Conservation (phyloP, 2,888 invertebrate genomes). For the Dichetophora obliterata region DNA sequence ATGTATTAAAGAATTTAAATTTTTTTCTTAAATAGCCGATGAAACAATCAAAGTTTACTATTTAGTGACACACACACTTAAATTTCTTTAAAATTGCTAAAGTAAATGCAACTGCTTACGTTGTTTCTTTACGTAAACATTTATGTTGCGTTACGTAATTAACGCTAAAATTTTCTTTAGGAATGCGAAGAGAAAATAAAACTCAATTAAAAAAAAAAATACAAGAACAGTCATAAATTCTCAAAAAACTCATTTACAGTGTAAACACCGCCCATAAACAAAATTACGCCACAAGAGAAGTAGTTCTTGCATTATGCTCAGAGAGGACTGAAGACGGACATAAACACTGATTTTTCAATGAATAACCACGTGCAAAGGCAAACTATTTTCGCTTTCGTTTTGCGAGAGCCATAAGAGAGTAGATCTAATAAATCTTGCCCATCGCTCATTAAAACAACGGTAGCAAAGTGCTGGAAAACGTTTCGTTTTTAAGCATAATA, state of each 20-base stretch:
- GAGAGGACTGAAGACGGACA: neutral
- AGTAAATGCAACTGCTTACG: neutral
- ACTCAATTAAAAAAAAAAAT: too few relatives aligned
- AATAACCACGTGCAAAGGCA: slow-evolving; percentile 55
- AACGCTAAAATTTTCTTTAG: neutral
- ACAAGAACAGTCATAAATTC: slow-evolving; percentile 38
- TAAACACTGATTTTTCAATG: slow-evolving; percentile 29
- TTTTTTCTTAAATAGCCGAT: too few relatives aligned
- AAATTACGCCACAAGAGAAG: neutral
- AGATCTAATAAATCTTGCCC: neutral
- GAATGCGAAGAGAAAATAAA: neutral
- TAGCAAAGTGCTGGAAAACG: slow-evolving; percentile 12
- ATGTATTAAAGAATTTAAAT: too few relatives aligned
- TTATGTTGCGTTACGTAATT: neutral
- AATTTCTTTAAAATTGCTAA: neutral
- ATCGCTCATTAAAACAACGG: neutral
- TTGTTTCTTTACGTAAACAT: too few relatives aligned
- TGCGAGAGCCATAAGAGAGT: neutral
- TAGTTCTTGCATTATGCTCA: neutral
- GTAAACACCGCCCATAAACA: slow-evolving; percentile 65
- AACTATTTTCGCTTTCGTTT: neutral
- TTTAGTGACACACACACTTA: too few relatives aligned
- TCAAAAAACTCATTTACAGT: slow-evolving; percentile 51
- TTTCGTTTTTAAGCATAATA: too few relatives aligned
- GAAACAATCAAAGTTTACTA: too few relatives aligned